Evolutionary conservation across 2,888 invertebrate genomes (phyloP), one percentile per base, ranked within the genome.

Genomic region (Capitulum mitella): DNA sequence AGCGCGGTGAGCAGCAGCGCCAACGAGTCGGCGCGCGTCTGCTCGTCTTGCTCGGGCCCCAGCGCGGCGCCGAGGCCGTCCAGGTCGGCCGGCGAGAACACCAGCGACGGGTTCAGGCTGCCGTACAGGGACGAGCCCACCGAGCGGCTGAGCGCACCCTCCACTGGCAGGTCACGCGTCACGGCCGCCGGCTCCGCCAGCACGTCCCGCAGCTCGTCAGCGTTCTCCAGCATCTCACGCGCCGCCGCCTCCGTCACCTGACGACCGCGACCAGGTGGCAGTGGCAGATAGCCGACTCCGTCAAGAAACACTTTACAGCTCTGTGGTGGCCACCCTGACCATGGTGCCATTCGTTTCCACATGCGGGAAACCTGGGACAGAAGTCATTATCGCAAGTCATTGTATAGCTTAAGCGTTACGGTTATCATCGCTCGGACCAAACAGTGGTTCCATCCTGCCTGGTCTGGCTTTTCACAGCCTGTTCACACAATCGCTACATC

Each of bases 111-210:
- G 37, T 70, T 70, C 19, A 70, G 40, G 26, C 70, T 70, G 70
- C 70, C 70, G 40, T 70, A 70, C 29, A 70, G 70, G 10, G 70
- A 70, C 10, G 70, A 70, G 37, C 70, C 70, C 26, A 70, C 70
- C 10, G 70, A 70, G 70, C 70, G 70, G 40, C 40, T 70, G 70
- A 70, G 70, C 70, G 70, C 37, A n/a, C n/a, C n/a, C 14, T 70
- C 70, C 26, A 26, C 70, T 8, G 70, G 70, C 70, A 26, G 19
- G 26, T 70, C 70, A 1, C 70, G 64, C 14, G 34, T 32, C 37
- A 34, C 70, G 3, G 64, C 64, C 8, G 70, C 70, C 40, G 70
- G 70, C 22, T 70, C 70, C 1, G 70, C 16, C 26, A 70, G 37
- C 40, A 70, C 37, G 40, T 70, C 70, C 0, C 70, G 70, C 70